Evolutionary conservation across 2,113 vertebrate genomes (phyloP).

Genomic region (Hylia prasina): DNA sequence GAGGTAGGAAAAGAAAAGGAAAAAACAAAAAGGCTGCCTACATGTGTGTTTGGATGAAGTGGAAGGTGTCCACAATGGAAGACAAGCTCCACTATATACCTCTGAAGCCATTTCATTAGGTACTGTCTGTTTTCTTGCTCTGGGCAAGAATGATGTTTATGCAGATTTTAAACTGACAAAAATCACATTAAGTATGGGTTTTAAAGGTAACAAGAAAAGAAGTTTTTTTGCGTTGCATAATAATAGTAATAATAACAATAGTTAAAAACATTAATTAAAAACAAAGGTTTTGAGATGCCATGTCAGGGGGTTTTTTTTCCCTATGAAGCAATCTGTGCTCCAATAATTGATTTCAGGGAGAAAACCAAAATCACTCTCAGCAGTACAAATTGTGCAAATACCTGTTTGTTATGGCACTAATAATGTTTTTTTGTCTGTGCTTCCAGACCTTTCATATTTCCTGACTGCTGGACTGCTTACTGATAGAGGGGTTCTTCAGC

Average conservation of each 20-base stretch:
- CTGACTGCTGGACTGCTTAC: background rate
- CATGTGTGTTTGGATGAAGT: background rate
- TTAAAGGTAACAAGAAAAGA: background rate
- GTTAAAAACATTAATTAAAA: background rate
- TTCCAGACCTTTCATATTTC: background rate
- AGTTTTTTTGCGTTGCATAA: background rate
- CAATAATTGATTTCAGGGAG: background rate
- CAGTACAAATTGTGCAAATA: background rate
- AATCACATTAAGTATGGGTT: background rate
- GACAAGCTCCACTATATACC: no score
- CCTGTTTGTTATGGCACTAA: background rate
- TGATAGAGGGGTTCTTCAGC: background rate
- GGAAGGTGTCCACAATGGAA: background rate
- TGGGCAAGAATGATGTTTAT: background rate
- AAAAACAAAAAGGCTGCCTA: background rate
- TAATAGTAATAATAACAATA: background rate
- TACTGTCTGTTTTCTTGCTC: background rate
- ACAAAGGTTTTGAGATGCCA: background rate
- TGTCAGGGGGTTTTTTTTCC: background rate
- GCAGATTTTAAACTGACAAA: background rate
- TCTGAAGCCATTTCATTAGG: background rate
- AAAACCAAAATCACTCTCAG: fast-evolving
- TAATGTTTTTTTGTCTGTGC: fast-evolving
- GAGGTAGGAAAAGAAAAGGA: background rate
- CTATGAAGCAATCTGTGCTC: background rate